Conservation (phyloP, 2,888 invertebrate species). For the Hirtodrosophila alboralis region DNA sequence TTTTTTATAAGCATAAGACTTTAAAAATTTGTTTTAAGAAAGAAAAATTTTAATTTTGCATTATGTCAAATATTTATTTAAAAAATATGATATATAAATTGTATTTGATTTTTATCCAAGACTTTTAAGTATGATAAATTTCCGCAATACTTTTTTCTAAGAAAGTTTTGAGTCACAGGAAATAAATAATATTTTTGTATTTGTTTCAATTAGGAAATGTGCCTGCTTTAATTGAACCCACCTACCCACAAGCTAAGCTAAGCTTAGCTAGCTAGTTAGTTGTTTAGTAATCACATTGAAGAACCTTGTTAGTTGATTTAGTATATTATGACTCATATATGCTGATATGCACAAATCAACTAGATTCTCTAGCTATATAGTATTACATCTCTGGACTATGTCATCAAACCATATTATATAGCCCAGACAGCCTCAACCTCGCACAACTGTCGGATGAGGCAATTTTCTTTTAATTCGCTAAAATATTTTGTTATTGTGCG, state of each 20-base stretch:
- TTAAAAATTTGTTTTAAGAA: too few species aligned
- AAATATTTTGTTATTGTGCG: slow-evolving; percentile 68
- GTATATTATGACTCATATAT: slow-evolving; percentile 29
- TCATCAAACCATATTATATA: slow-evolving; percentile 56
- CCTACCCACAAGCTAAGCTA: slow-evolving; percentile 19
- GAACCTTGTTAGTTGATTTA: slow-evolving; percentile 44
- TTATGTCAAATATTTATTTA: too few species aligned
- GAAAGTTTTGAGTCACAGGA: too few species aligned
- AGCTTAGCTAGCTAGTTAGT: slow-evolving; percentile 25
- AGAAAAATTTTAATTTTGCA: too few species aligned
- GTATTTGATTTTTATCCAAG: too few species aligned
- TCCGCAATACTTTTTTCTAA: too few species aligned
- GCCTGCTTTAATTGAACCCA: slow-evolving; percentile 46
- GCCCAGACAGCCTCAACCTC: slow-evolving; percentile 28
- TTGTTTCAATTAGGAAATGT: slow-evolving; percentile 33
- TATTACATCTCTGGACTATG: slow-evolving; percentile 29
- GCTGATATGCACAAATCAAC: slow-evolving; percentile 17
- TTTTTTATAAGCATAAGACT: too few species aligned
- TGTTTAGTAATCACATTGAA: slow-evolving; percentile 4
- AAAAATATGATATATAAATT: too few species aligned
- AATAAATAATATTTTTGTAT: not conserved
- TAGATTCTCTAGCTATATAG: not conserved
- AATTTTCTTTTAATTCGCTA: slow-evolving; percentile 78
- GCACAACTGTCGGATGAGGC: slow-evolving; percentile 65
- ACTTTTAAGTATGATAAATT: too few species aligned